Evolutionary conservation across 2,797 vertebrate species (phyloP).

Genomic region (Lerista edwardsae): DNA sequence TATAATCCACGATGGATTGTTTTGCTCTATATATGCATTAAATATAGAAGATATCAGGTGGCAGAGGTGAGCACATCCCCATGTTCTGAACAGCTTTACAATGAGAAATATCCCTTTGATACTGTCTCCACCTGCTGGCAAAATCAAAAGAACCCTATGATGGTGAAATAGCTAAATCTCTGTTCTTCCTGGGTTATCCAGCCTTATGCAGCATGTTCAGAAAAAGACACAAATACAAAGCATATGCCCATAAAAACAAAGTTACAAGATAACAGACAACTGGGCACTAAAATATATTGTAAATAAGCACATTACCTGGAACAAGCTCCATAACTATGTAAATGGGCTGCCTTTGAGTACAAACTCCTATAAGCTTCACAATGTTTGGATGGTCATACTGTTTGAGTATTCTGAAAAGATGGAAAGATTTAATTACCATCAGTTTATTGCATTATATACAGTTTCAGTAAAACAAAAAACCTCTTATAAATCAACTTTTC

Average conservation of each 20-base stretch:
- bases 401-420: slow-evolving; percentile 90
- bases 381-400: slow-evolving; percentile 98
- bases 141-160: slow-evolving; percentile 28
- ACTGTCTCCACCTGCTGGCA: slow-evolving; percentile 18
- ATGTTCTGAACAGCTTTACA: slow-evolving; percentile 32
- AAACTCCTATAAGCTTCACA: slow-evolving; percentile 96
- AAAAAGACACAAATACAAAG: not conserved
- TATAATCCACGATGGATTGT: not conserved
- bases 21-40: not conserved
- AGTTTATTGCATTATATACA: slow-evolving; percentile 29
- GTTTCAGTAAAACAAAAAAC: slow-evolving; percentile 9
- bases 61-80: slow-evolving; percentile 20
- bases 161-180: not conserved
- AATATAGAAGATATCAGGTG: not conserved
- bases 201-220: not conserved
- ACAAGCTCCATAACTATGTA: slow-evolving; percentile 98
- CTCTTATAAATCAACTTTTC: not conserved
- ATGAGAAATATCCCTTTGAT: slow-evolving; percentile 24
- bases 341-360: slow-evolving; percentile 95
- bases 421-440: slow-evolving; percentile 25
- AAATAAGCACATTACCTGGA: slow-evolving; percentile 80
- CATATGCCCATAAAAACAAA: slow-evolving; percentile 4
- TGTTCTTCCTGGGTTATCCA: not conserved
- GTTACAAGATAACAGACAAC: slow-evolving; percentile 14
- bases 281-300: not conserved